Percentiles rank a stretch among this genome's conserved stretches.
Evolutionary conservation across 2,797 vertebrate genomes (phyloP).

Genomic region (Syndactyla subalaris): DNA sequence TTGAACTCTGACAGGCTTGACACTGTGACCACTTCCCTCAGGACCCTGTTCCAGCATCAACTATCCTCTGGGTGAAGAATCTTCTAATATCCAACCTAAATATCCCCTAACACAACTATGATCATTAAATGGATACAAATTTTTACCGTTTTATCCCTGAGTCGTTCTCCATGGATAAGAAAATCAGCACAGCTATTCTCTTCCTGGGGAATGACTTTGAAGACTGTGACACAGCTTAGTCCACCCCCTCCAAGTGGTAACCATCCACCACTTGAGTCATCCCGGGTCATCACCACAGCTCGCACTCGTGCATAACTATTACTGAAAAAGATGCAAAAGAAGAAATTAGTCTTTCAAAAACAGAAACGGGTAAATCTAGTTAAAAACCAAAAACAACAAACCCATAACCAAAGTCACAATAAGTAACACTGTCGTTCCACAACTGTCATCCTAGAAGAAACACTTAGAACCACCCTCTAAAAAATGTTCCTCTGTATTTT

Average conservation of each 20-base stretch:
- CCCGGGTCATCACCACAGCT: slow-evolving; percentile 99
- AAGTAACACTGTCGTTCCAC: not conserved
- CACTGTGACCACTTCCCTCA: not conserved
- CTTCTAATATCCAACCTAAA: not conserved
- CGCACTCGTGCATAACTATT: slow-evolving; percentile 97
- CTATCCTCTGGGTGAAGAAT: not conserved
- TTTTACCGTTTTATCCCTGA: slow-evolving; percentile 98
- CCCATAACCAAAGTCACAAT: not conserved
- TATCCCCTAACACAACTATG: not conserved
- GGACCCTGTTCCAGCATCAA: not conserved
- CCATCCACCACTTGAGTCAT: slow-evolving; percentile 99
- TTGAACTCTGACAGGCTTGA: not conserved
- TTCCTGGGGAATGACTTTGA: slow-evolving; percentile 91
- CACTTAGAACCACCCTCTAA: not conserved
- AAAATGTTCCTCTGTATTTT: not conserved
- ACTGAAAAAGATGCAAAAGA: slow-evolving; percentile 82
- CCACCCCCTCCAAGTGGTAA: slow-evolving; percentile 95
- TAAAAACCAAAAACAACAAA: not conserved
- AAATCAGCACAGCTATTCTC: slow-evolving; percentile 91
- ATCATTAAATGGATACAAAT: not conserved
- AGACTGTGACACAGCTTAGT: slow-evolving; percentile 96
- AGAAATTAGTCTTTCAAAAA: slow-evolving; percentile 61
- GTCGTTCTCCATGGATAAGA: slow-evolving; percentile 96
- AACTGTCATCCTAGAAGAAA: slow-evolving; percentile 17
- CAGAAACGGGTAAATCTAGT: not conserved